phyloP scores from a whole-genome alignment of 2,113 vertebrate genomes.

The Typhlomys cinereus region DNA sequence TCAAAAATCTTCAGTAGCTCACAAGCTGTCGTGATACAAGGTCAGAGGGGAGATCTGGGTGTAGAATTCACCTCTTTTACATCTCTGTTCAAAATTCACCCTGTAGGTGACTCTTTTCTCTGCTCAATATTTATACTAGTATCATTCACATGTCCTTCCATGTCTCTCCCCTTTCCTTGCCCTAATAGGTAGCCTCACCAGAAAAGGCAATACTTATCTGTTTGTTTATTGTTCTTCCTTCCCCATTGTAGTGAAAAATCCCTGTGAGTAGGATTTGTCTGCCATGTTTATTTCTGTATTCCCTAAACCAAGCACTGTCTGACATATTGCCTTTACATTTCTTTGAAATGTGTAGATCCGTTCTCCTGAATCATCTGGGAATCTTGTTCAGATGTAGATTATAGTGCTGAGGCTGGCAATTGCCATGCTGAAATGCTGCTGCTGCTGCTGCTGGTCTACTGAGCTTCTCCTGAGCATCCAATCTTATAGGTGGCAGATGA shows the following conservation, averaged over 20 bases:
- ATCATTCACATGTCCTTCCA: not conserved
- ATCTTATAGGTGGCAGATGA: not conserved
- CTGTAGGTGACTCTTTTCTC: not conserved
- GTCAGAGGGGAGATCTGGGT: not conserved
- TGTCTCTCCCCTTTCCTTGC: fast-evolving
- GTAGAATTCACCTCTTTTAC: not conserved
- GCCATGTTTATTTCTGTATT: not conserved
- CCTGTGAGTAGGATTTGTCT: not conserved
- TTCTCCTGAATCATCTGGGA: not conserved
- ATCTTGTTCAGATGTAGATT: not conserved
- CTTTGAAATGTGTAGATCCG: not conserved
- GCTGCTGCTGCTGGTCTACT: not conserved
- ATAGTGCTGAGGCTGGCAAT: not conserved
- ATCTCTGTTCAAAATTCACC: not conserved
- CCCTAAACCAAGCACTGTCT: not conserved
- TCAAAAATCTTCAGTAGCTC: not conserved
- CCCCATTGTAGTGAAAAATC: not conserved
- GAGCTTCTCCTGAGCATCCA: not conserved
- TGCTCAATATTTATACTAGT: not conserved
- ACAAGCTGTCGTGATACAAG: not conserved
- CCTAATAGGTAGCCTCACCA: not conserved
- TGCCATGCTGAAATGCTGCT: not conserved
- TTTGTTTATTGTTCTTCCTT: not conserved
- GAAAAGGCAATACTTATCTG: not conserved
- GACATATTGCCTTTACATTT: not conserved